A percentile compares a stretch with the other conserved stretches of the same genome.
Conservation (phyloP, 2,797 vertebrate genomes). For the Brotula barbata region DNA sequence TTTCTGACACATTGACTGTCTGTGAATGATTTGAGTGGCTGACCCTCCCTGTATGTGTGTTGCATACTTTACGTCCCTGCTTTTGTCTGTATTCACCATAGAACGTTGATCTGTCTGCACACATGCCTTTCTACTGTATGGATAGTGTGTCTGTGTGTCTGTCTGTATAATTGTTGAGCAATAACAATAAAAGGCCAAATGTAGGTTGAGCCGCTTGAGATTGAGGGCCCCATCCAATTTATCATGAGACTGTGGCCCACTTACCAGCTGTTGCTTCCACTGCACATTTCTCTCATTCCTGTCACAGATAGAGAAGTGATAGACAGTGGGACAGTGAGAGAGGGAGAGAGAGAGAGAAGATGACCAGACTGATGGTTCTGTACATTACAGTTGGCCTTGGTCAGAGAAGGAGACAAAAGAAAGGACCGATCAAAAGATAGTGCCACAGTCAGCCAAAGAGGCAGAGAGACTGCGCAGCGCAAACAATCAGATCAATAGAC, state of each 20-base stretch:
- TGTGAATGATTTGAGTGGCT: slow-evolving; percentile 9
- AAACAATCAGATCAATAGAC: neutral
- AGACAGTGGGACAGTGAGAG: neutral
- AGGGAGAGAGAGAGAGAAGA: neutral
- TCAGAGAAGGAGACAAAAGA: too few relatives aligned
- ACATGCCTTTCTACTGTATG: slow-evolving; percentile 26
- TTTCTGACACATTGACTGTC: slow-evolving; percentile 13
- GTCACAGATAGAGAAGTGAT: slow-evolving; percentile 16
- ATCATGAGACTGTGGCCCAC: slow-evolving; percentile 63
- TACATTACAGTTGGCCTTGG: too few relatives aligned
- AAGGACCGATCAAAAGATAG: neutral
- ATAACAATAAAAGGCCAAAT: slow-evolving; percentile 55
- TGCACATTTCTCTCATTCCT: slow-evolving; percentile 79
- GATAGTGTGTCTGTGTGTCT: slow-evolving; percentile 27
- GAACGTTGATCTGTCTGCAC: slow-evolving; percentile 38
- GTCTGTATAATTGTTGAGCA: slow-evolving; percentile 38
- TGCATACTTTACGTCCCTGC: neutral
- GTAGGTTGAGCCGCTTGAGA: slow-evolving; percentile 12
- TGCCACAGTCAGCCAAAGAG: neutral
- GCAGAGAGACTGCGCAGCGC: neutral
- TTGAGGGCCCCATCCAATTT: slow-evolving; percentile 43
- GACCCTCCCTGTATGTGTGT: neutral
- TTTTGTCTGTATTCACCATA: neutral
- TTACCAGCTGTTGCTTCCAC: slow-evolving; percentile 73
- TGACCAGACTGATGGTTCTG: too few relatives aligned